phyloP scores from a whole-genome alignment of 2,888 invertebrate genomes.

The Tricholauxania praeusta region DNA sequence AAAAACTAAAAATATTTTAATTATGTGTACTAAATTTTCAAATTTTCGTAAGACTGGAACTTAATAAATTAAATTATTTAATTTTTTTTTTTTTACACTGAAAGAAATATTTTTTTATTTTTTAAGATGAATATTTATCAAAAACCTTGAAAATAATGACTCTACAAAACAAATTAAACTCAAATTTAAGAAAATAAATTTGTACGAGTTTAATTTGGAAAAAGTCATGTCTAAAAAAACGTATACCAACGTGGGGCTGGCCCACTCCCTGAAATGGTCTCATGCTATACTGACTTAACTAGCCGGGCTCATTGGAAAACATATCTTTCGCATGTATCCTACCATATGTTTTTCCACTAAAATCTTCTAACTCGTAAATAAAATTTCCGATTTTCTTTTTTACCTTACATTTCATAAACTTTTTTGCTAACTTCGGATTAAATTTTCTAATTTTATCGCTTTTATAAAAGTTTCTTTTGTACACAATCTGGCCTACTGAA shows the following conservation, averaged over 20 bases:
- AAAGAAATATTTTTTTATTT: neutral
- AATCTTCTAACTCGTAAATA: neutral
- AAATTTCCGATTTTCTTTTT: neutral
- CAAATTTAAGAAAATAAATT: neutral
- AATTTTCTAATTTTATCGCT: neutral
- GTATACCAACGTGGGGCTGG: neutral
- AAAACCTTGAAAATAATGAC: neutral
- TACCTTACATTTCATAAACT: neutral
- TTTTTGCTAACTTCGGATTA: constrained; percentile 1
- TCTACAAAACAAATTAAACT: constrained; percentile 6
- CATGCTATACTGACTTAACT: neutral
- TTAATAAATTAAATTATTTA: too few species aligned
- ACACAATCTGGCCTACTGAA: neutral
- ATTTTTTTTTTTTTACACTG: too few species aligned
- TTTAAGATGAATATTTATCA: neutral
- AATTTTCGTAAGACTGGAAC: neutral
- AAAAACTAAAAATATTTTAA: neutral
- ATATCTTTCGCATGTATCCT: neutral
- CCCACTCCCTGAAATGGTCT: neutral
- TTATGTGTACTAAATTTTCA: neutral
- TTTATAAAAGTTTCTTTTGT: constrained; percentile 1
- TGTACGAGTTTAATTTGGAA: neutral
- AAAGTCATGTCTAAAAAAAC: neutral
- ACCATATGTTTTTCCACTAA: neutral
- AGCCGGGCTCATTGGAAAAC: constrained; percentile 1